These are phyloP conservation scores for Phyllotreta cruciferae DNA, from an alignment of 2,888 invertebrate genomes.

Conservation along the genomic window DNA sequence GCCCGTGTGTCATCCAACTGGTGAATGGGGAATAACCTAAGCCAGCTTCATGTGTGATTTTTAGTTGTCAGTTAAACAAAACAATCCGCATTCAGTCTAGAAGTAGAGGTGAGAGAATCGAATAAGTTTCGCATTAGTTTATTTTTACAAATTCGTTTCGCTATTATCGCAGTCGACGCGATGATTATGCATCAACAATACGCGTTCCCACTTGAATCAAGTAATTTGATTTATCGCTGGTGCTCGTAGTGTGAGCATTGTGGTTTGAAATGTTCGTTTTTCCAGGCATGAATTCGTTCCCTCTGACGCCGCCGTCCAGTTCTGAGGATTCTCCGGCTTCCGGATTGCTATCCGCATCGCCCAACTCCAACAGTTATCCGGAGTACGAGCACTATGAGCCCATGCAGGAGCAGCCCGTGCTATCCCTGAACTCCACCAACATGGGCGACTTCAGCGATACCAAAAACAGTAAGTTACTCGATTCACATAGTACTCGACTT, in stretches of 20 bases:
- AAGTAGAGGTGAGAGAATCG: slow-evolving; percentile 21
- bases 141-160: neutral
- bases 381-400: slow-evolving; percentile 24
- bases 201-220: slow-evolving; percentile 25
- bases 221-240: slow-evolving; percentile 22
- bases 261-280: slow-evolving; percentile 6
- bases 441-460: neutral
- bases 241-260: neutral
- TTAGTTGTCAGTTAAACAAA: slow-evolving; percentile 7
- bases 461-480: neutral
- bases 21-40: slow-evolving; percentile 46
- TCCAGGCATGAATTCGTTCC: slow-evolving; percentile 49
- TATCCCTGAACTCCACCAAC: no score
- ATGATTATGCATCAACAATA: neutral
- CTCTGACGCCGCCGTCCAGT: slow-evolving; percentile 54
- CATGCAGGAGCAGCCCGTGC: neutral
- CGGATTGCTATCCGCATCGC: slow-evolving; percentile 45
- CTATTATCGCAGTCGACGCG: neutral
- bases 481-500: neutral
- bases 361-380: slow-evolving; percentile 42
- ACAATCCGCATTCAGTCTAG: neutral
- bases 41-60: slow-evolving; percentile 30
- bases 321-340: slow-evolving; percentile 53
- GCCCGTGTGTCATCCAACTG: slow-evolving; percentile 22
- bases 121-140: slow-evolving; percentile 14